Evolutionary conservation across 1,140 invertebrate species (phyloP).

Genomic region (Rhynchophorus ferrugineus): DNA sequence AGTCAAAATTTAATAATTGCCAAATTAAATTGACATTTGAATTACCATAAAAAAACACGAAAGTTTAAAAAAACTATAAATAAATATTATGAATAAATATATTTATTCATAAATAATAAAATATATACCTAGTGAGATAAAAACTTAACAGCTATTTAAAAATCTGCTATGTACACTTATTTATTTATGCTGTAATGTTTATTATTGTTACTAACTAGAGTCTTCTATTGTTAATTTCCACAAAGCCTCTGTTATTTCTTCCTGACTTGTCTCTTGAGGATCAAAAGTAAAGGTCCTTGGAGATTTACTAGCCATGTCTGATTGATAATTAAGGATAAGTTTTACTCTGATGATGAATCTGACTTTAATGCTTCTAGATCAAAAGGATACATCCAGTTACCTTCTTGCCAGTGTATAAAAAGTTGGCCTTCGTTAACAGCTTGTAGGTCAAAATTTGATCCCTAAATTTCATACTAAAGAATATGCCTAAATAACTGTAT

Average conservation of each 20-base stretch:
- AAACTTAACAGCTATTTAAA: too few species aligned
- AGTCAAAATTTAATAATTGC: not conserved
- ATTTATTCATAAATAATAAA: too few species aligned
- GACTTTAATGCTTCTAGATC: too few species aligned
- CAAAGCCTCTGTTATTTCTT: not conserved
- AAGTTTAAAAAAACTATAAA: too few species aligned
- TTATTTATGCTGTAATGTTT: too few species aligned
- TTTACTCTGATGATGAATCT: too few species aligned
- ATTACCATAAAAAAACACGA: not conserved
- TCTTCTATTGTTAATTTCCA: not conserved
- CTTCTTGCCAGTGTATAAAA: not conserved
- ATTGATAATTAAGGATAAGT: too few species aligned
- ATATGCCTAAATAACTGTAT: not conserved
- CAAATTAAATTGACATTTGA: not conserved
- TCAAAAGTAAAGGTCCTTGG: not conserved
- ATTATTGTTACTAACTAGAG: too few species aligned
- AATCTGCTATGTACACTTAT: too few species aligned
- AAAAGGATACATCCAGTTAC: conserved; percentile 4
- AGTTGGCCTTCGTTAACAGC: not conserved
- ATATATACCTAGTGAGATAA: too few species aligned
- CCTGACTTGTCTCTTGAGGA: not conserved
- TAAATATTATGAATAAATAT: too few species aligned
- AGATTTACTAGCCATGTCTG: not conserved
- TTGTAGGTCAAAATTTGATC: conserved; percentile 1
- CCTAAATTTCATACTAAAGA: not conserved